A percentile compares a stretch with the other conserved stretches of the same genome.
These are phyloP conservation scores for Morpho deidamia DNA, from an alignment of 2,888 invertebrate genomes.

Conservation along the genomic window DNA sequence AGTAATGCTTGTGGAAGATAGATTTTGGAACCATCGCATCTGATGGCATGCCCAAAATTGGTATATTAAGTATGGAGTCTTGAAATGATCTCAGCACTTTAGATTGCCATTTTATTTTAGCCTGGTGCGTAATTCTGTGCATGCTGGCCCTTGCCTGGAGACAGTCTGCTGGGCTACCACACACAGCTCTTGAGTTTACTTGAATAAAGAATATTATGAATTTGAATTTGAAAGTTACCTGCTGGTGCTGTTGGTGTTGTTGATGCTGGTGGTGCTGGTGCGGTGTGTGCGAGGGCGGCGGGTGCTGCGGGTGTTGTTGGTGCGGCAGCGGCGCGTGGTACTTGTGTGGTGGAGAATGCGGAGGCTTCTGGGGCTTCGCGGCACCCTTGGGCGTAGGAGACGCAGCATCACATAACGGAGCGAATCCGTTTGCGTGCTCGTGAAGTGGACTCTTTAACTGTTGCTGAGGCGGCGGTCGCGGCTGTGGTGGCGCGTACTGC, in stretches of 20 bases:
- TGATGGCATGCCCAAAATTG: too few species aligned
- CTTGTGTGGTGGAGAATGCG: slow-evolving; percentile 73
- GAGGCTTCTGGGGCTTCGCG: slow-evolving; percentile 55
- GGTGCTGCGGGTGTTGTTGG: slow-evolving; percentile 42
- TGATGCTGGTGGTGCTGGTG: slow-evolving; percentile 33
- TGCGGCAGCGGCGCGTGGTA: slow-evolving; percentile 64
- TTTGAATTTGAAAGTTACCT: too few species aligned
- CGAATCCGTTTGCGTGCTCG: slow-evolving; percentile 70
- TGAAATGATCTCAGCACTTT: too few species aligned
- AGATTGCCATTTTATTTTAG: too few species aligned
- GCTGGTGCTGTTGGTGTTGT: slow-evolving; percentile 36
- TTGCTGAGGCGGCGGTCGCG: slow-evolving; percentile 52
- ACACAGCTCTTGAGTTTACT: too few species aligned
- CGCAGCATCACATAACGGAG: slow-evolving; percentile 80
- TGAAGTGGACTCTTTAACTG: slow-evolving; percentile 78
- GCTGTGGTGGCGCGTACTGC: slow-evolving; percentile 62
- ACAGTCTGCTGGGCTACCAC: too few species aligned
- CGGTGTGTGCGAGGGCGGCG: slow-evolving; percentile 57
- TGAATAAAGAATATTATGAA: too few species aligned
- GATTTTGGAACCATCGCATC: too few species aligned
- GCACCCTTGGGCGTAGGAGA: slow-evolving; percentile 71
- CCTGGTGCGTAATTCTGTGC: too few species aligned
- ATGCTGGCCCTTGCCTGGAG: too few species aligned
- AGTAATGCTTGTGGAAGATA: too few species aligned
- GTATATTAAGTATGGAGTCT: too few species aligned